Base-by-base conservation (phyloP, 2,113 vertebrate genomes). In the Grus americana region DNA sequence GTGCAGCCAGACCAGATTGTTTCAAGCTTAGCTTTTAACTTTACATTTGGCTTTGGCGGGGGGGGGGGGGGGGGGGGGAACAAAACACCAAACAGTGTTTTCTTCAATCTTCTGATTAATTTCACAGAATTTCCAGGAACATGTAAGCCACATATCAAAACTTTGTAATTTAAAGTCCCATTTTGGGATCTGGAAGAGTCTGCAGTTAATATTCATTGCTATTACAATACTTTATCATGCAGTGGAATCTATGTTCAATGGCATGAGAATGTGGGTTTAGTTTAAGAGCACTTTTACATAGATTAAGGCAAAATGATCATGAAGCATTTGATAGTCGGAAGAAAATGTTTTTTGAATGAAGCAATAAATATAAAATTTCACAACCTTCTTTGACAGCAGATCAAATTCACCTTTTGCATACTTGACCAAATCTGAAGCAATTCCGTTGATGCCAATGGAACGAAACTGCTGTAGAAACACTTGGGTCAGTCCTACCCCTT, bases 101-200 rank as follows among this genome's bases (percentile, higher is more conserved):
- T 79, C 79, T 84, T 94, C 55, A 88, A 52, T 79, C 14, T 86
- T 80, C 73, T 95, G 36, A 78, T 55, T 75, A 71, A 79, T 72
- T 89, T 96, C 62, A 75, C n/a, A 79, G 57, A 81, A 89, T 84
- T 96, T 91, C 73, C 76, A 85, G 57, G 83, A 91, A 86, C 29
- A 81, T 61, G 14, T 55, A 67, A 81, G 57, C 40, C 65, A 91
- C 66, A 88, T 79, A 87, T 59, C 58, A 79, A 91, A 92, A 84
- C 17, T 90, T 66, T 71, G 42, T 29, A 86, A 88, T 50, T 78
- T 63, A 36, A 79, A 79, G 30, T 72, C n/a, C 49, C 22, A 22
- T 89, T 83, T 57, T 23, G 73, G 66, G 57, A 91, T 91, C 65
- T 87, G 78, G 52, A 92, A 81, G 54, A 80, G 12, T 47, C 44